Base-by-base conservation (phyloP, 2,888 invertebrate species). In the Oxyteleia sp. region DNA sequence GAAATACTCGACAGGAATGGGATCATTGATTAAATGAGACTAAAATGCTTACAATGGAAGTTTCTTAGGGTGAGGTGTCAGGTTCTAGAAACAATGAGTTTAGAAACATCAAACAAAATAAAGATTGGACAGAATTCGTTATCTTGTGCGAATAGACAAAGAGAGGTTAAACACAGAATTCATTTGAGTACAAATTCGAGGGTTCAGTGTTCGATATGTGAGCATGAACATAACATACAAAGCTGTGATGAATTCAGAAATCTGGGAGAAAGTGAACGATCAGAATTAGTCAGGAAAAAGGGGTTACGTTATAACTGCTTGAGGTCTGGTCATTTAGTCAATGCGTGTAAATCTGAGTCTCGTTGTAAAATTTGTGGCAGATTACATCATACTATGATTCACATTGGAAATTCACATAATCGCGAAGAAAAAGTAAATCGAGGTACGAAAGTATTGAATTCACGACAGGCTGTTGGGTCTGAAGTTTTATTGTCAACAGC, bases 1-100 rank as follows among this genome's bases (percentile, higher is more conserved):
- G 8, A 8, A 8, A 7, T 32, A 32, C 32, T 4, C 20, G 64
- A 26, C n/a, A 11, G 11, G 64, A 64, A 23, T 64, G 47, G 64
- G 64, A 64, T 13, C 29, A 26, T 2, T 45, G 47, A 2, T 7
- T 47, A 1, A 15, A n/a, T 11, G 68, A 15, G 2, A 10, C 51
- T 1, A 8, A 4, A 4, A 15, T 53, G 18, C 53, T 53, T 2
- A 8, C n/a, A 15, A 23, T 51, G 13, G 13, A 35, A 20, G 4
- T 59, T 59, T 38, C n/a, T 64, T 18, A 2, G 29, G 13, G 11
- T 20, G 1, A 4, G 32, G 4, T 23, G 32, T 45, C 29, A 64
- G 13, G 15, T 43, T 35, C 10, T 45, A 23, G 16, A 32, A 32
- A 8, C 8, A 23, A 23, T 23, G 2, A 2, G 5, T 4, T 5